Base-by-base conservation (phyloP, 2,797 vertebrate species). In the Carduelis carduelis region DNA sequence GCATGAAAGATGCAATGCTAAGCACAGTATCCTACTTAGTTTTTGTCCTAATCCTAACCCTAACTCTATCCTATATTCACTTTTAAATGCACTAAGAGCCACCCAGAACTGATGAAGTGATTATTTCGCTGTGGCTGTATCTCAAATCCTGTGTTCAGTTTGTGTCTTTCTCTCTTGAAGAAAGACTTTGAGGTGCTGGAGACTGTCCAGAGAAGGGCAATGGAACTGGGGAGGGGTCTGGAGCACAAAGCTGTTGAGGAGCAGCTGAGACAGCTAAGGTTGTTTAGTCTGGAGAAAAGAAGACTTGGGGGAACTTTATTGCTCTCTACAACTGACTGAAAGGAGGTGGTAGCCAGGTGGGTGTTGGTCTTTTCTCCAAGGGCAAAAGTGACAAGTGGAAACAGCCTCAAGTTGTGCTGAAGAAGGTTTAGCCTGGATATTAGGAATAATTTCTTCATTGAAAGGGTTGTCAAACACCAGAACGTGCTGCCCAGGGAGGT, bases 291-390 rank as follows among this genome's bases (percentile, higher is more conserved):
- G 30, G 14, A 66, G 53, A 22, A 80, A 18, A 66, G 17, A 26
- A 35, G 17, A 28, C 21, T 46, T 6, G 14, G 18, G 5, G 1
- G 5, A 15, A 23, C 12, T 4, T 60, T 20, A 9, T 17, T 2
- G 2, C 34, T 35, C 10, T 55, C 34, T 41, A 9, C 12, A 35
- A 3, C 8, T 2, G 3, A 11, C 18, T 41, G 39, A 41, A 60
- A 60, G 26, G 18, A 47, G 18, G 8, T 1, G 5, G 10, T 4
- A 14, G 46, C 15, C 12, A 39, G 17, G 17, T 30, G 9, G 9
- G 4, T 8, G 14, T 52, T 0, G 0, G 17, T 47, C 46, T 39
- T 52, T 66, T 60, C 26, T 47, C 10, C 26, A 8, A 41, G n/a
- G 22, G 8, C 10, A 23, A 4, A 53, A 14, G 10, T 23, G 26